Evolutionary conservation across 2,113 vertebrate species (phyloP).

Genomic region (Himantopus leucocephalus): DNA sequence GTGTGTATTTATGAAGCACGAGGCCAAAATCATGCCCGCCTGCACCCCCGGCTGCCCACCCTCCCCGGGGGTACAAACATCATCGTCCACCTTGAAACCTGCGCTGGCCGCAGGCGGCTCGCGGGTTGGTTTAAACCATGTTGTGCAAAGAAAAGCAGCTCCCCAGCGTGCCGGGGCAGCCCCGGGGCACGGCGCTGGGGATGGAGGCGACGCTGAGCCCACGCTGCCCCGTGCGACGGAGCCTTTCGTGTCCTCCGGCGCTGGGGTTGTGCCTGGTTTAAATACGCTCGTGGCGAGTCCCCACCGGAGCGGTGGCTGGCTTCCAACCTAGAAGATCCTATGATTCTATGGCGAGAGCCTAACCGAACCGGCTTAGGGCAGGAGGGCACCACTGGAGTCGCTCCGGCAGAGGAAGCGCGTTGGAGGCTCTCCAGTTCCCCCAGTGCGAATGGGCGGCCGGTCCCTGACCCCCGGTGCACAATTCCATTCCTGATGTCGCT

Average conservation of each 20-base stretch:
- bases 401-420: fast-evolving
- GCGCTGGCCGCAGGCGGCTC: not conserved
- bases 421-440: not conserved
- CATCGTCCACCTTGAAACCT: not conserved
- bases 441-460: not conserved
- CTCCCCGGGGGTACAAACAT: not conserved
- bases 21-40: not conserved
- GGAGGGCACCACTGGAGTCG: fast-evolving
- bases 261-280: not conserved
- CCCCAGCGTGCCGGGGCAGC: fast-evolving
- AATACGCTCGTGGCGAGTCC: fast-evolving
- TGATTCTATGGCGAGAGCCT: not conserved
- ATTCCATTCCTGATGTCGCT: fast-evolving
- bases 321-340: not conserved
- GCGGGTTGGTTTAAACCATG: fast-evolving
- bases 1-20: fast-evolving
- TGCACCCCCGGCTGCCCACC: not conserved
- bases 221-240: fast-evolving
- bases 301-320: not conserved
- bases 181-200: fast-evolving
- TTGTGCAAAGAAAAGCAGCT: not conserved
- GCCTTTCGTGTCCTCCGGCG: not conserved
- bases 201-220: not conserved
- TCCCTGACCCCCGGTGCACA: not conserved
- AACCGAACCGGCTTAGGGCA: not conserved